These are phyloP conservation scores for Helostoma temminkii DNA, from an alignment of 2,797 vertebrate species.

Conservation along the genomic window DNA sequence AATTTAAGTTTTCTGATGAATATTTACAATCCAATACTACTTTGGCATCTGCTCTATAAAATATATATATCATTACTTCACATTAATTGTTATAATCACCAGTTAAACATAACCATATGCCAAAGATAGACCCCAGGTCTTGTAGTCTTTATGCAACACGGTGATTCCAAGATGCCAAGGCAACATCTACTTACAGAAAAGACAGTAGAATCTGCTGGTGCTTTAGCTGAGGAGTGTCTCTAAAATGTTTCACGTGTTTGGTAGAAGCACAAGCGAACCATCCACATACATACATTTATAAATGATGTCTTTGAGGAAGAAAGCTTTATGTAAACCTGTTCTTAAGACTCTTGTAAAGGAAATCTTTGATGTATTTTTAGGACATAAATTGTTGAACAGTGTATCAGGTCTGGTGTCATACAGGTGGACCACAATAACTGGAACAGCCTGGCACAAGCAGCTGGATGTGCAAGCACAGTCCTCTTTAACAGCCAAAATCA, in stretches of 20 bases:
- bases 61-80: too few relatives aligned
- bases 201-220: not conserved
- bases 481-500: conserved; percentile 12
- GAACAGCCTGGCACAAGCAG: conserved; percentile 16
- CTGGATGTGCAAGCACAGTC: conserved; percentile 20
- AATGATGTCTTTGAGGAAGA: conserved; percentile 16
- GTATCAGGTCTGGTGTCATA: conserved; percentile 14
- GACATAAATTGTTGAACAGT: not conserved
- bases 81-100: too few relatives aligned
- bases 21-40: too few relatives aligned
- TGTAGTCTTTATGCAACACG: too few relatives aligned
- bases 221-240: not conserved
- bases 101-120: too few relatives aligned
- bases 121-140: too few relatives aligned
- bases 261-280: conserved; percentile 40
- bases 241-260: conserved; percentile 33
- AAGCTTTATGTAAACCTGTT: conserved; percentile 11
- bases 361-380: not conserved
- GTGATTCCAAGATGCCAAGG: too few relatives aligned
- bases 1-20: too few relatives aligned
- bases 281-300: conserved; percentile 38
- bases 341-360: conserved; percentile 9
- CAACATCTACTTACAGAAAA: not conserved
- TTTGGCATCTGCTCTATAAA: too few relatives aligned
- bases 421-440: conserved; percentile 22